Percentiles rank a stretch among this genome's conserved stretches.
Evolutionary conservation across 2,113 vertebrate species (phyloP).

Genomic region (Lepus europaeus): DNA sequence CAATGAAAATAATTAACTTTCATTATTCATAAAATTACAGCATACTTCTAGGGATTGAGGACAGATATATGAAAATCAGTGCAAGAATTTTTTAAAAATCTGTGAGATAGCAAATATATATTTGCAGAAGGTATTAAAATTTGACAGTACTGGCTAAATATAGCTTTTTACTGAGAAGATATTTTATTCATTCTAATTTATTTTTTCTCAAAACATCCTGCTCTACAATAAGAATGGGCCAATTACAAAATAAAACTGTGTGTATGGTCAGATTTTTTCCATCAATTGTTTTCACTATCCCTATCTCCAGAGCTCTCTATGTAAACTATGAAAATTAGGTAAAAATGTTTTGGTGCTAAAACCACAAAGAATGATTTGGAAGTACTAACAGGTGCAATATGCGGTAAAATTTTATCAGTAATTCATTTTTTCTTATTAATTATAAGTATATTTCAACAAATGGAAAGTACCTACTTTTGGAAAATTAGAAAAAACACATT

Average conservation of each 20-base stretch:
- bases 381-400: neutral
- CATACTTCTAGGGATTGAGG: neutral
- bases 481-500: conserved; percentile 54
- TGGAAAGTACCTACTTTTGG: conserved; percentile 11
- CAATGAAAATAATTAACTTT: neutral
- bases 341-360: neutral
- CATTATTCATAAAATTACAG: neutral
- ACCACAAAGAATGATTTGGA: neutral
- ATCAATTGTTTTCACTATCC: neutral
- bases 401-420: neutral
- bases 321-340: neutral
- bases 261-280: neutral
- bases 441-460: neutral
- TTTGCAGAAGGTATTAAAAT: neutral
- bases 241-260: conserved; percentile 29
- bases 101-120: neutral
- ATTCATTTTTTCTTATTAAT: conserved; percentile 19
- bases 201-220: conserved; percentile 36
- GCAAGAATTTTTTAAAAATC: neutral
- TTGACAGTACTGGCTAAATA: neutral
- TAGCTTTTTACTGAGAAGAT: neutral
- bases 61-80: neutral
- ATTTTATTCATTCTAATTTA: neutral
- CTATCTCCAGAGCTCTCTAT: neutral
- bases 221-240: neutral